Conservation (phyloP, 2,888 invertebrate genomes). For the Eledone cirrhosa region DNA sequence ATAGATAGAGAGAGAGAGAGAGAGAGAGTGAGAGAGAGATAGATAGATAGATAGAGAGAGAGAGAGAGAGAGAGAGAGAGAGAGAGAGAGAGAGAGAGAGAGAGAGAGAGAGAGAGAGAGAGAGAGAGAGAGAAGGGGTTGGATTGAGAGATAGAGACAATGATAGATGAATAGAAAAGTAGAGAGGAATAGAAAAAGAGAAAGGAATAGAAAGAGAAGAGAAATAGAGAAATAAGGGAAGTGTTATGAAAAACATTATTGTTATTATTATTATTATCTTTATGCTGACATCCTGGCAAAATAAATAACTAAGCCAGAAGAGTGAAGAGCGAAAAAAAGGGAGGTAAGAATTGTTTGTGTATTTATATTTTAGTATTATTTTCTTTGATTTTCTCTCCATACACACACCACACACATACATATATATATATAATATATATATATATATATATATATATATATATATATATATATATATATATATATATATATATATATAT, state of each 20-base stretch:
- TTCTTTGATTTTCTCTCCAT: too few relatives aligned
- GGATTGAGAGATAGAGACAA: not conserved
- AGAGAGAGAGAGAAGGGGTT: not conserved
- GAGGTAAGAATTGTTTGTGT: too few relatives aligned
- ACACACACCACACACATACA: not conserved
- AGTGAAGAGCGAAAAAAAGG: too few relatives aligned
- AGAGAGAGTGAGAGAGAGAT: not conserved
- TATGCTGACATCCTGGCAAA: too few relatives aligned
- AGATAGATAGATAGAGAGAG: not conserved
- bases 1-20: not conserved
- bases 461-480: too few relatives aligned
- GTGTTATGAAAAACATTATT: not conserved
- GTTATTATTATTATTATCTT: too few relatives aligned
- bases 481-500: not conserved
- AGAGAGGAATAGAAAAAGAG: not conserved
- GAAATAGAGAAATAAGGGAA: conserved; percentile 1
- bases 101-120: not conserved
- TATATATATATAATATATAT: not conserved
- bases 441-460: too few relatives aligned
- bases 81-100: not conserved
- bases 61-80: not conserved
- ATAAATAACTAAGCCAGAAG: too few relatives aligned
- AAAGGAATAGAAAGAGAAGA: not conserved
- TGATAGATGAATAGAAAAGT: not conserved
- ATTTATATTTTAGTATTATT: too few relatives aligned